phyloP scores from a whole-genome alignment of 2,113 vertebrate species.

The Clarias gariepinus region DNA sequence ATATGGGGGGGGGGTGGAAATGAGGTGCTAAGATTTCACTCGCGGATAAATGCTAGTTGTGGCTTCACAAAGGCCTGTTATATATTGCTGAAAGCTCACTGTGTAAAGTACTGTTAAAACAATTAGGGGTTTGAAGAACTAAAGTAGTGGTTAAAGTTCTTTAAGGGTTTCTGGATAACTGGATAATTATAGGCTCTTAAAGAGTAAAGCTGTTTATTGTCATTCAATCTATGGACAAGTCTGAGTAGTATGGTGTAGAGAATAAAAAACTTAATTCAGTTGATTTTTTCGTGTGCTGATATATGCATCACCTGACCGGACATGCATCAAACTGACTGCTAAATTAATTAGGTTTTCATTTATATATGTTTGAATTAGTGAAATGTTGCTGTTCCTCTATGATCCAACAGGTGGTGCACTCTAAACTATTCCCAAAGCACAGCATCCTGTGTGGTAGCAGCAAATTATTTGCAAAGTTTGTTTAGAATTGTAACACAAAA shows the following conservation, averaged over 20 bases:
- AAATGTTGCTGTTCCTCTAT: too few relatives aligned
- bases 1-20: neutral
- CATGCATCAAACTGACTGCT: too few relatives aligned
- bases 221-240: neutral
- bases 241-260: neutral
- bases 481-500: too few relatives aligned
- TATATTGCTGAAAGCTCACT: constrained; percentile 14
- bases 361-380: too few relatives aligned
- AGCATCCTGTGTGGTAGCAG: too few relatives aligned
- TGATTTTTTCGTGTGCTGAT: too few relatives aligned
- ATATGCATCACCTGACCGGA: too few relatives aligned
- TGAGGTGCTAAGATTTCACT: constrained; percentile 11
- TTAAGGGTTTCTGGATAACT: neutral
- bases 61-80: constrained; percentile 3
- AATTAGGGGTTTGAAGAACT: neutral
- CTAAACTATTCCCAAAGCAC: too few relatives aligned
- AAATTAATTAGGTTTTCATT: too few relatives aligned
- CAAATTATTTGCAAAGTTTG: too few relatives aligned
- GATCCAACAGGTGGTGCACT: too few relatives aligned
- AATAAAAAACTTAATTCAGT: too few relatives aligned
- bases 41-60: constrained; percentile 25
- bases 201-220: neutral
- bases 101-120: neutral
- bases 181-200: neutral
- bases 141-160: neutral